These are phyloP conservation scores for Ianthella basta DNA, from an alignment of 37 sponge, comb jelly and placozoan genomes.

Conservation along the genomic window DNA sequence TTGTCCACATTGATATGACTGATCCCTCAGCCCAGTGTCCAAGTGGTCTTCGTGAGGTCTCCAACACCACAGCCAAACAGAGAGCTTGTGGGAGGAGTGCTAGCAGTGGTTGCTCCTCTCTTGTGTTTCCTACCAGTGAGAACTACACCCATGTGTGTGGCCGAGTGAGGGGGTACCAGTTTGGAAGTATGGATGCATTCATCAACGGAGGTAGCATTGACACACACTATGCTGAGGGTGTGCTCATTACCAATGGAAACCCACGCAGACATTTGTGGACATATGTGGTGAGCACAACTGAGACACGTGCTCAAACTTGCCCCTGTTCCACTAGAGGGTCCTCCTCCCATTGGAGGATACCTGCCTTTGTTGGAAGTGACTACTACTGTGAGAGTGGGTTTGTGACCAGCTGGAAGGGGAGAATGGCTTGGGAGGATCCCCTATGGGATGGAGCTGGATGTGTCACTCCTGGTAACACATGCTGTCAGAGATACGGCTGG, in stretches of 20 bases:
- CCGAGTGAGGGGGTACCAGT: slow-evolving; percentile 9
- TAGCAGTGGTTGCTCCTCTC: not conserved
- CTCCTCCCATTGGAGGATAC: too few species aligned
- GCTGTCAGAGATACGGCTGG: slow-evolving; percentile 19
- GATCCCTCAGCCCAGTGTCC: not conserved
- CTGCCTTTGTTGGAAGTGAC: not conserved
- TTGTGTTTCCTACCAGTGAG: not conserved
- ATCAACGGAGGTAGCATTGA: not conserved
- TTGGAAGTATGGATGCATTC: not conserved
- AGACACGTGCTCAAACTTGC: not conserved
- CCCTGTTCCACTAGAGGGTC: not conserved
- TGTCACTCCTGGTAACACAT: slow-evolving; percentile 4
- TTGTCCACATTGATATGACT: not conserved
- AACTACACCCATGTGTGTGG: slow-evolving; percentile 22
- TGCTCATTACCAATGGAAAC: not conserved
- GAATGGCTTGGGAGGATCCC: slow-evolving; percentile 1
- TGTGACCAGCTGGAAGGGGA: not conserved
- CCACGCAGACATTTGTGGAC: slow-evolving; percentile 19
- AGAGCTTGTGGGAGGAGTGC: not conserved
- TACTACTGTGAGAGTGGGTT: slow-evolving; percentile 22
- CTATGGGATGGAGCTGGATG: slow-evolving; percentile 29
- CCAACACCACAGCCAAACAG: slow-evolving; percentile 6
- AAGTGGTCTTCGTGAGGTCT: slow-evolving; percentile 11
- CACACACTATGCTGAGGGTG: slow-evolving; percentile 2
- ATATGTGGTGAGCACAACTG: not conserved